These are phyloP conservation scores for Drepana arcuata DNA, from an alignment of 1,140 invertebrate genomes.

Conservation along the genomic window DNA sequence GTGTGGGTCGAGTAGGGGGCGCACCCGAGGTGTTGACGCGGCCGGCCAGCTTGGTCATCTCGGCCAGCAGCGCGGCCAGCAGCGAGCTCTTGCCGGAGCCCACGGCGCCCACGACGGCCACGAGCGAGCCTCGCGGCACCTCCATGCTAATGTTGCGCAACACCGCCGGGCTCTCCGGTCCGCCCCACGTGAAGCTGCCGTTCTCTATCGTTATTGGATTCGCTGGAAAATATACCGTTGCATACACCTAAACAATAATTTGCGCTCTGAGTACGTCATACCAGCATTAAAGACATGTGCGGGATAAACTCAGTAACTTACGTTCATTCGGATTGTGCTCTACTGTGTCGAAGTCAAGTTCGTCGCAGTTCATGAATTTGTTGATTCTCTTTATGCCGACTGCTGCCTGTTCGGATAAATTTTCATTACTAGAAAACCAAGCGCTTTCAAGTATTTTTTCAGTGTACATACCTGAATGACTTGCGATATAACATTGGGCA, in stretches of 20 bases:
- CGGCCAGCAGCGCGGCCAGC: slow-evolving; percentile 87
- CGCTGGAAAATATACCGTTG: no score
- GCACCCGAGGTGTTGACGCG: slow-evolving; percentile 78
- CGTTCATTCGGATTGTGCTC: slow-evolving; percentile 82
- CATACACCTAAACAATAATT: no score
- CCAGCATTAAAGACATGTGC: no score
- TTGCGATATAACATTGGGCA: slow-evolving; percentile 91
- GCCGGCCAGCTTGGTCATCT: slow-evolving; percentile 87
- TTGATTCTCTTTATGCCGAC: slow-evolving; percentile 89
- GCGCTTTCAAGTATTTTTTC: no score
- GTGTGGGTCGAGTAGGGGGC: no score
- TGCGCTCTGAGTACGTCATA: no score
- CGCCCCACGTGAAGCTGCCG: slow-evolving; percentile 84
- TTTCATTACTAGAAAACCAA: no score
- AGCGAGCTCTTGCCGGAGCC: slow-evolving; percentile 93
- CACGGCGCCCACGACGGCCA: slow-evolving; percentile 89
- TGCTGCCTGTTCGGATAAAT: no score
- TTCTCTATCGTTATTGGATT: slow-evolving; percentile 83
- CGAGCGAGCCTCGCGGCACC: slow-evolving; percentile 77
- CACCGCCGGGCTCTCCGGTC: slow-evolving; percentile 72
- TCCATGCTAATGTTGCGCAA: slow-evolving; percentile 83
- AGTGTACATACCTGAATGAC: slow-evolving; percentile 91
- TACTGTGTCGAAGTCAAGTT: slow-evolving; percentile 84
- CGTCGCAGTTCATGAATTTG: slow-evolving; percentile 91
- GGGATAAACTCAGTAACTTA: no score